phyloP scores from a whole-genome alignment of 2,888 invertebrate genomes.

The Cantharis rufa region DNA sequence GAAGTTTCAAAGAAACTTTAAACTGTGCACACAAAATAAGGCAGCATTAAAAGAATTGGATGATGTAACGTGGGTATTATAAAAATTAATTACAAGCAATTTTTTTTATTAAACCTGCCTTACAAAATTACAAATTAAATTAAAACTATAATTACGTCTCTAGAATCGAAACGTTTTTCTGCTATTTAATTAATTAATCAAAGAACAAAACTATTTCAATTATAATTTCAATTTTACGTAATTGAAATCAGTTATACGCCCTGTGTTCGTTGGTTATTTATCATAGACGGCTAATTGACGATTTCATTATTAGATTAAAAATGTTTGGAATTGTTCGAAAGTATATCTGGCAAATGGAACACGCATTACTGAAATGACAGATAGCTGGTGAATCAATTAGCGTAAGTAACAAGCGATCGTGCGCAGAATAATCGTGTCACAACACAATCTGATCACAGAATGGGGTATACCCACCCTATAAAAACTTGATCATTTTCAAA shows the following conservation, averaged over 20 bases:
- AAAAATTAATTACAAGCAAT: constrained; percentile 31
- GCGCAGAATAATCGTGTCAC: constrained; percentile 30
- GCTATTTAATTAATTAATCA: constrained; percentile 42
- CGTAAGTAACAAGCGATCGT: constrained; percentile 43
- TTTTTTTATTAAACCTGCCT: constrained; percentile 23
- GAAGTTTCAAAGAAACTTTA: not conserved
- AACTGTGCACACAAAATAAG: not conserved
- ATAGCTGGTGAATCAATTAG: constrained; percentile 48
- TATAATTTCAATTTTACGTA: constrained; percentile 49
- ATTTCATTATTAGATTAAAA: constrained; percentile 51
- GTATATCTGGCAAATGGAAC: constrained; percentile 48
- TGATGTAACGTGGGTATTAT: constrained; percentile 26
- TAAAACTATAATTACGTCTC: constrained; percentile 31
- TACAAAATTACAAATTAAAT: constrained; percentile 27
- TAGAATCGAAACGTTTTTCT: constrained; percentile 29
- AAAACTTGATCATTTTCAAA: not conserved
- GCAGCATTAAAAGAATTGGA: constrained; percentile 22
- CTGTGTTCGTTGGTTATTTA: constrained; percentile 39
- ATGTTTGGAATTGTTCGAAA: constrained; percentile 44
- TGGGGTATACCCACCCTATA: constrained; percentile 8
- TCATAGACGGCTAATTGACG: constrained; percentile 46
- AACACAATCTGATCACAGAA: constrained; percentile 16
- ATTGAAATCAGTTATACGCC: constrained; percentile 43
- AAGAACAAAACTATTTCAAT: constrained; percentile 46
- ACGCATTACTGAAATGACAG: constrained; percentile 48